phyloP scores from a whole-genome alignment of 2,113 vertebrate species.

The Papio anubis region DNA sequence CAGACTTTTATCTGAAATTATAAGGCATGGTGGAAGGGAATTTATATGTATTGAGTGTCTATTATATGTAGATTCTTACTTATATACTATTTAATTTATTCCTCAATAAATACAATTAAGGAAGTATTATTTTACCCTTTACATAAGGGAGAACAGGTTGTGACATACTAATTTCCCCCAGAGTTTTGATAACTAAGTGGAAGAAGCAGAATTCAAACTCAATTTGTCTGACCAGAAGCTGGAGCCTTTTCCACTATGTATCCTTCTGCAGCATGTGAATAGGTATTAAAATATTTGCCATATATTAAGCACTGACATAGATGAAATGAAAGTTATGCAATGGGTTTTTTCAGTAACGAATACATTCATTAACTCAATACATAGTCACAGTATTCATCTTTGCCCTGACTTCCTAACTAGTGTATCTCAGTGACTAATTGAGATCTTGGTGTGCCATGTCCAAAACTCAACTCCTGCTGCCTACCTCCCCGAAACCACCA shows the following conservation, averaged over 20 bases:
- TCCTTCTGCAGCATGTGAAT: neutral
- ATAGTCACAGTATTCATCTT: neutral
- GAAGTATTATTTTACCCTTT: neutral
- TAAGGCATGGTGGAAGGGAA: neutral
- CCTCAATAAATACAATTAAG: neutral
- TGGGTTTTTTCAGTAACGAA: neutral
- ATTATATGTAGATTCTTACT: neutral
- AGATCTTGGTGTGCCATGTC: neutral
- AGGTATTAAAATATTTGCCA: neutral
- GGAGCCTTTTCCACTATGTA: neutral
- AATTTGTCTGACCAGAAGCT: neutral
- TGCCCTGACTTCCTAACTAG: neutral
- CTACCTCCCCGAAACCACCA: accelerated
- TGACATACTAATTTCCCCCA: neutral
- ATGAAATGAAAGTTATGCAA: neutral
- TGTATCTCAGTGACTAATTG: neutral
- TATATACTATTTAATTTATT: neutral
- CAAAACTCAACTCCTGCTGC: neutral
- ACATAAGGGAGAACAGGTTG: neutral
- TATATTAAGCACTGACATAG: neutral
- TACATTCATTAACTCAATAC: neutral
- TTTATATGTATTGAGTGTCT: neutral
- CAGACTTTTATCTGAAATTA: neutral
- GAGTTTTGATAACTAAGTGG: neutral
- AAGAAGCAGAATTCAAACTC: neutral